Base-by-base conservation (phyloP, 2,888 invertebrate genomes). In the Harpalus rubripes region DNA sequence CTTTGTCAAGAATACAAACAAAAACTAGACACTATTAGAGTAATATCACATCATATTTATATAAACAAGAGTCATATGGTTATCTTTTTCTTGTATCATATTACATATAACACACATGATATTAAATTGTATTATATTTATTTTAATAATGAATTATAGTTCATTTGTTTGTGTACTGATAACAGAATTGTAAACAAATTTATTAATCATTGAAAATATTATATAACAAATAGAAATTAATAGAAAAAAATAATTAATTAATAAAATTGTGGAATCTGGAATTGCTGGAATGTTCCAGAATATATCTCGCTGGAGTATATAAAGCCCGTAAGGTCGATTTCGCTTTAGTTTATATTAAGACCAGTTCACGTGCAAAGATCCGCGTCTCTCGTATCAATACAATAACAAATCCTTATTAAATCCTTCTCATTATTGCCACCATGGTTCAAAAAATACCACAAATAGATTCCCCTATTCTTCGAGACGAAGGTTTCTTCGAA, bases 241-340 rank as follows among this genome's bases (percentile, higher is more conserved):
- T 10, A 15, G 65, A 8, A 26, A 65, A 16, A 12, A 4, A 1
- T 6, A 22, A n/a, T n/a, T n/a, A 32, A 32, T 32, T 32, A 32
- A 32, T 5, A 3, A 3, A 10, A 44, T 44, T 44, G 8, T 52
- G 12, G 10, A 10, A 10, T 52, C 52, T 41, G 76, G 52, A 52
- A 12, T 78, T 3, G 18, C 12, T 78, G 56, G 78, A 78, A 78
- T n/a, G 6, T 78, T 58, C 78, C 56, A 26, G 56, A 58, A 78
- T 12, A 8, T 76, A 22, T 58, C 22, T 18, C n/a, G 78, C 16
- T n/a, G 32, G 32, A 44, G 58, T 78, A 78, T 78, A 78, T 78
- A 78, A 52, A 78, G 58, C 32, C 4, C 1, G 41, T 18, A 41
- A 74, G 15, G 32, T 12, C 26, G 22, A 78, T 78, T 58, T 8